Conservation (phyloP, 2,888 invertebrate genomes). For the Drosophila dives region DNA sequence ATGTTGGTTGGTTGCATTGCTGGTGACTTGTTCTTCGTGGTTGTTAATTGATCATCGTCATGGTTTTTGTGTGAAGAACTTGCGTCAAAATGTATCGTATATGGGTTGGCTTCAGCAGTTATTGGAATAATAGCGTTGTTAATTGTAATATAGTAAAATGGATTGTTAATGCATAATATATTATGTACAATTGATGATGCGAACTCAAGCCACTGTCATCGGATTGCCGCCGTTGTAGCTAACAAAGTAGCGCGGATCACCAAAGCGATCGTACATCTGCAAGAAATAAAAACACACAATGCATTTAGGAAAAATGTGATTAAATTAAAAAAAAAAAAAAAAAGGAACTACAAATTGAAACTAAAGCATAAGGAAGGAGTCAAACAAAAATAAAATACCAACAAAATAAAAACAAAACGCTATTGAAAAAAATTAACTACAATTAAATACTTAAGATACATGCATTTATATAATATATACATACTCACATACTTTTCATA, state of each 20-base stretch:
- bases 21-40: conserved; percentile 1
- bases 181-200: conserved; percentile 50
- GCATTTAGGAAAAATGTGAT: conserved; percentile 13
- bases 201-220: conserved; percentile 82
- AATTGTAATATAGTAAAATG: conserved; percentile 24
- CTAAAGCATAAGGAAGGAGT: background rate
- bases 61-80: conserved; percentile 23
- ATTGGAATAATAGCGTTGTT: conserved; percentile 47
- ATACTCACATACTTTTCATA: conserved; percentile 36
- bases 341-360: background rate
- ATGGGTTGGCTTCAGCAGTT: conserved; percentile 27
- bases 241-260: conserved; percentile 83
- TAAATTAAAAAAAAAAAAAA: background rate
- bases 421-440: background rate
- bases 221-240: conserved; percentile 81
- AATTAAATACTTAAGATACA: conserved; percentile 14
- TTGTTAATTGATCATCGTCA: conserved; percentile 30
- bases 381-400: conserved; percentile 28
- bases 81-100: conserved; percentile 48
- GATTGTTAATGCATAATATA: conserved; percentile 14
- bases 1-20: conserved; percentile 29
- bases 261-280: conserved; percentile 83
- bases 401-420: conserved; percentile 48
- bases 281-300: conserved; percentile 47
- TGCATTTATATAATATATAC: conserved; percentile 27